Percentiles rank a stretch among this genome's conserved stretches.
phyloP scores from a whole-genome alignment of 1,140 invertebrate genomes.

The Leptinotarsa undecemlineata region DNA sequence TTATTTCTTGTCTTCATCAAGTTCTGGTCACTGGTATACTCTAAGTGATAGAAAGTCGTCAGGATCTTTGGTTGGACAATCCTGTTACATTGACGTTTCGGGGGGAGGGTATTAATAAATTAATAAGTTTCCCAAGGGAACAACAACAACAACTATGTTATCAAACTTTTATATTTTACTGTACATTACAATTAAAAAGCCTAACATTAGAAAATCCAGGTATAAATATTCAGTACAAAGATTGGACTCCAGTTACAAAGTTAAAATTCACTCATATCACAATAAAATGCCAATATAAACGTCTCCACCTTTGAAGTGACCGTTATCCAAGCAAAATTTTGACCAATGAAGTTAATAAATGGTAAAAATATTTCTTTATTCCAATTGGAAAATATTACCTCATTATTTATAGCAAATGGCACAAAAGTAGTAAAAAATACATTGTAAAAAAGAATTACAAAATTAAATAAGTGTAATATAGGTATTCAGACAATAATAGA shows the following conservation, averaged over 20 bases:
- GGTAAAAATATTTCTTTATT: constrained; percentile 2
- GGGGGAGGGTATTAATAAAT: no score
- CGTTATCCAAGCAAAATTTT: neutral
- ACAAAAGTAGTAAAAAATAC: constrained; percentile 37
- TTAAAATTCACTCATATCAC: constrained; percentile 34
- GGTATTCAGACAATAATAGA: constrained; percentile 32
- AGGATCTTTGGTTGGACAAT: no score
- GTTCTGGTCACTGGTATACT: no score
- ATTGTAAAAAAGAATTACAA: constrained; percentile 35
- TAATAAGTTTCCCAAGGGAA: no score
- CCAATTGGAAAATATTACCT: constrained; percentile 4
- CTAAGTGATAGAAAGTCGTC: no score
- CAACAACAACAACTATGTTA: constrained; percentile 4
- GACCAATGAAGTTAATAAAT: neutral
- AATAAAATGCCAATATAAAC: constrained; percentile 33
- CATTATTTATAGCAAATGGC: constrained; percentile 43
- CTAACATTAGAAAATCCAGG: constrained; percentile 32
- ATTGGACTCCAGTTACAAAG: constrained; percentile 34
- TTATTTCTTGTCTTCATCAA: no score
- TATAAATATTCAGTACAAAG: constrained; percentile 38
- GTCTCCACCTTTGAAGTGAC: neutral
- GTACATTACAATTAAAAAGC: constrained; percentile 35
- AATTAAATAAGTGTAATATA: constrained; percentile 36
- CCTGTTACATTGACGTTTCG: no score
- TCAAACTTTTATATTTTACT: constrained; percentile 33